These are phyloP conservation scores for Solea solea DNA, from an alignment of 2,113 vertebrate species.

Conservation along the genomic window DNA sequence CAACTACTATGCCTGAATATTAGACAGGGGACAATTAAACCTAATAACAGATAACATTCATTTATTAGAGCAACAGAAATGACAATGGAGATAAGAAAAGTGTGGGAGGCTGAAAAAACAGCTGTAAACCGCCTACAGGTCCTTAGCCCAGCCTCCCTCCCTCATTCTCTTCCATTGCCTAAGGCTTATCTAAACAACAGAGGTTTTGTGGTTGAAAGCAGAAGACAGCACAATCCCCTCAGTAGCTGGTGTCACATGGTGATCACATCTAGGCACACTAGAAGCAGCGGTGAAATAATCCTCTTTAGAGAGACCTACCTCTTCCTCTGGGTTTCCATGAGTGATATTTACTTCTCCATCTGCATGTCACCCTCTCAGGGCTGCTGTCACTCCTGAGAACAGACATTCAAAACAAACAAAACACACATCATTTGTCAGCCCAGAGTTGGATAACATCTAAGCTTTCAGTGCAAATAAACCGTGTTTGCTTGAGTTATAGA, in stretches of 20 bases:
- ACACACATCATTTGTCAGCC: not conserved
- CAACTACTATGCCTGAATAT: no score
- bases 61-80: no score
- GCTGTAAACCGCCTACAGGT: no score
- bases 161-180: no score
- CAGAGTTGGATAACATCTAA: not conserved
- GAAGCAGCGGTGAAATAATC: not conserved
- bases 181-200: constrained; percentile 22
- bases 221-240: constrained; percentile 36
- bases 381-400: not conserved
- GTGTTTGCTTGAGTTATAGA: not conserved
- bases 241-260: constrained; percentile 57
- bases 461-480: not conserved
- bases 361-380: constrained; percentile 1
- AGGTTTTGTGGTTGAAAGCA: constrained; percentile 44
- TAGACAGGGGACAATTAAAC: no score
- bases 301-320: constrained; percentile 46
- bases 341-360: constrained; percentile 33
- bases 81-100: no score
- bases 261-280: constrained; percentile 46
- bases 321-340: constrained; percentile 67
- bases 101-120: no score
- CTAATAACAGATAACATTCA: no score
- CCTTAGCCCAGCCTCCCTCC: no score
- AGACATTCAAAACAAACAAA: constrained; percentile 8